A percentile compares a stretch with the other conserved stretches of the same genome.
phyloP scores from a whole-genome alignment of 2,888 invertebrate genomes.

The Hirtodrosophila confusa region DNA sequence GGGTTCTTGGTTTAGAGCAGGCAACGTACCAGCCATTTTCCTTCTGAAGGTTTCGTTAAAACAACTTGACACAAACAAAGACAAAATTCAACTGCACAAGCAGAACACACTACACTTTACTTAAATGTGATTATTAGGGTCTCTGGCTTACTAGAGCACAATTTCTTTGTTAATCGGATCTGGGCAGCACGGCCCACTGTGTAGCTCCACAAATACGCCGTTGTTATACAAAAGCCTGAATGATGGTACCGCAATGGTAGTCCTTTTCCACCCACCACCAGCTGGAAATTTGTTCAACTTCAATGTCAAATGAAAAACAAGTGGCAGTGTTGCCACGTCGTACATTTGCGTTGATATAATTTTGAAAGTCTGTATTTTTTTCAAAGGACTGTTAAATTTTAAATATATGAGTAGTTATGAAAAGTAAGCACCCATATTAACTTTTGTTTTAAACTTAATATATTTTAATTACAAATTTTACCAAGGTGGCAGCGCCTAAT shows the following conservation, averaged over 20 bases:
- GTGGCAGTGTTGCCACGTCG: conserved; percentile 63
- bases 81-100: conserved; percentile 49
- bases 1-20: conserved; percentile 87
- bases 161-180: conserved; percentile 30
- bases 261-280: conserved; percentile 65
- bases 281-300: conserved; percentile 66
- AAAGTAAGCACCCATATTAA: background rate
- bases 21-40: conserved; percentile 82
- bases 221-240: conserved; percentile 39
- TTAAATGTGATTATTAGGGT: conserved; percentile 38
- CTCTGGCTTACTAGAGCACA: conserved; percentile 15
- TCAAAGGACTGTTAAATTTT: background rate
- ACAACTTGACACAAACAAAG: conserved; percentile 57
- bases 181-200: conserved; percentile 57
- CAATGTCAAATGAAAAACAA: conserved; percentile 85
- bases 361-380: conserved; percentile 2
- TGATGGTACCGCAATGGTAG: conserved; percentile 56
- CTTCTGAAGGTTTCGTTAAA: conserved; percentile 54
- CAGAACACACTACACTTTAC: conserved; percentile 56
- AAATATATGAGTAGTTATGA: conserved; percentile 2
- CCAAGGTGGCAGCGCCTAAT: conserved; percentile 36
- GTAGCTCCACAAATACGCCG: conserved; percentile 61
- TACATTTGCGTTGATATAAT: conserved; percentile 13
- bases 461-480: background rate
- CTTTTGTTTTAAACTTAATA: conserved; percentile 1